Base-by-base conservation (phyloP, 53 echinoderm and acorn worm genomes). In the Actinopyga echinites region DNA sequence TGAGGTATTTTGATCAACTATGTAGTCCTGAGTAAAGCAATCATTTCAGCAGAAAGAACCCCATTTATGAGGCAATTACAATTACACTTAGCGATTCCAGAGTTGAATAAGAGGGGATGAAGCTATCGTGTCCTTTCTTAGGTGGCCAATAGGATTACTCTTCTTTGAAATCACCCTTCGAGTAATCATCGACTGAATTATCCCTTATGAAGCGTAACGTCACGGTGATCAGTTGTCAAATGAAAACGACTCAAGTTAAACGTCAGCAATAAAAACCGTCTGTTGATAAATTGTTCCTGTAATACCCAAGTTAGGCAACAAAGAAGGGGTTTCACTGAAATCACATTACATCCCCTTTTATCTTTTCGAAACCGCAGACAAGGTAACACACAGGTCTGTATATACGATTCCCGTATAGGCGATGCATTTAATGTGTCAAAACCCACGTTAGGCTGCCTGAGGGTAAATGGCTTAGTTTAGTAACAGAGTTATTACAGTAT, bases 361-460 rank as follows among this genome's bases (percentile, higher is more conserved):
- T 63, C 42, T 42, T 40, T 44, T 20, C 44, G 24, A 71, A 38
- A 71, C 45, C 71, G 38, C 71, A 71, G 35, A 28, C 71, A 12
- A 71, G 24, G 71, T 40, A n/a, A 71, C 49, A 49, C 49, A 49
- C 49, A 17, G 49, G 15, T 49, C 49, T 49, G 17, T 15, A 17
- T 40, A 40, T 40, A 49, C 49, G 49, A 49, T 15, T 0, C 49
- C 49, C 15, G 71, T 40, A 24, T 71, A 71, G 71, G 71, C 71
- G 71, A 71, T 40, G 36, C 44, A 42, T 71, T 71, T 69, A 11
- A 71, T 43, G 45, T 71, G 71, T 71, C 71, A 37, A 71, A 71
- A 71, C 44, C 71, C 71, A 71, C 71, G 71, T 42, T 71, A 71
- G 71, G 71, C 71, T 71, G 40, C 71, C 71, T 36, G 71, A 44